Evolutionary conservation across 2,888 invertebrate species (phyloP), one percentile per base, ranked within the genome.

Genomic region (Philaethria dido): DNA sequence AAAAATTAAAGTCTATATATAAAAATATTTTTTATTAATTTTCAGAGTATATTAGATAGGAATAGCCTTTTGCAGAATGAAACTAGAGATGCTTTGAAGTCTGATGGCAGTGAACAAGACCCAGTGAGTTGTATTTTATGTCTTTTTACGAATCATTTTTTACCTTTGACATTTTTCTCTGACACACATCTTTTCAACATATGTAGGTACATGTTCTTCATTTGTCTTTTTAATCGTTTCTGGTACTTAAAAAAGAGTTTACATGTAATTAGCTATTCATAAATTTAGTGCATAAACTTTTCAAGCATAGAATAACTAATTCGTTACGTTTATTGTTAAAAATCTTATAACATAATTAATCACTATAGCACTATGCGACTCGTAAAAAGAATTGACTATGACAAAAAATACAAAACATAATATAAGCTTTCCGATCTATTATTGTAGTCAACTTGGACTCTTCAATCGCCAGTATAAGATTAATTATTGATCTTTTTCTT

Each of bases 81-180:
- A 79, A 95, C 95, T 3, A 93, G 95, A 81, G 96, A 96, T 81
- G 95, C 95, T 0, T 88, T 96, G 39, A 94, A 95, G 71, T 94
- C 95, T 69, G 96, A 96, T 77, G 95, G 96, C 75, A 96, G 95
- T 79, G 95, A 96, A 82, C 95, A 95, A 80, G 96, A 96, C 79
- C 94, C 96, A 75, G 96, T 96, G 86, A 95, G 95, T 93, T 52
- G 16, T 60, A 44, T 57, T 66, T 59, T 57, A 62, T 9, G 13
- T 61, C 69, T 47, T n/a, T 33, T 33, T 33, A 29, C 29, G 29
- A 29, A 29, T 29, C 29, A 29, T 29, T 29, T 29, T 29, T 29
- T 29, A 29, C 29, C 47, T 47, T 13, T 20, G 9, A 11, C 9
- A 4, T 8, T 6, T 25, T 9, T 14, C 33, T 8, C 6, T 33